Evolutionary conservation across 2,113 vertebrate species (phyloP).

Genomic region (Periophthalmus modestus): DNA sequence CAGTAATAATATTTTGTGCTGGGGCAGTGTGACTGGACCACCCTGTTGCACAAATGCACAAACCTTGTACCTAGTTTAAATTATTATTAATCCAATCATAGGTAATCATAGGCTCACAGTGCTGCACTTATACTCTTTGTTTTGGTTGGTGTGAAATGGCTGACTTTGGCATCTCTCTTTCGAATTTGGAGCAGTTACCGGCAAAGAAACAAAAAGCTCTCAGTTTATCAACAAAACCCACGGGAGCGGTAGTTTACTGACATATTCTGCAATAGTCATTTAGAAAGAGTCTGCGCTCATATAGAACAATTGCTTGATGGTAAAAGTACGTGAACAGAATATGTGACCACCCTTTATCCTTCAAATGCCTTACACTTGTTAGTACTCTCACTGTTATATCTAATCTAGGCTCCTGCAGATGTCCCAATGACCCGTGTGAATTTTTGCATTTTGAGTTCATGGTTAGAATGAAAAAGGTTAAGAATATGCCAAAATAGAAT

Average conservation of each 20-base stretch:
- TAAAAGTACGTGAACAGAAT: not conserved
- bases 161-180: slow-evolving; percentile 6
- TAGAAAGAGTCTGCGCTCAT: not conserved
- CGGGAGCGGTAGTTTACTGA: not conserved
- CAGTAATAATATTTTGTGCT: not conserved
- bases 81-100: slow-evolving; percentile 12
- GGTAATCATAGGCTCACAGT: slow-evolving; percentile 5
- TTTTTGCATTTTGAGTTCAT: not conserved
- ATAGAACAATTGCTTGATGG: not conserved
- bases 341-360: not conserved
- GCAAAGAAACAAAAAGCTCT: slow-evolving; percentile 4
- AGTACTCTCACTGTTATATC: not conserved
- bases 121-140: slow-evolving; percentile 4
- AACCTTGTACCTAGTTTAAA: slow-evolving; percentile 1
- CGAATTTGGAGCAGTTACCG: not conserved
- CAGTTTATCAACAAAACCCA: slow-evolving; percentile 9
- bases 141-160: slow-evolving; percentile 3
- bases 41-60: slow-evolving; percentile 5
- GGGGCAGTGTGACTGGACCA: not conserved
- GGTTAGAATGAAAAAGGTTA: not conserved
- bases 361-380: not conserved
- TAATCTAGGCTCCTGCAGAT: not conserved
- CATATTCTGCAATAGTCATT: not conserved
- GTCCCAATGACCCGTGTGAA: not conserved
- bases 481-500: not conserved